phyloP scores from a whole-genome alignment of 2,113 vertebrate genomes.

The Plecotus auritus region DNA sequence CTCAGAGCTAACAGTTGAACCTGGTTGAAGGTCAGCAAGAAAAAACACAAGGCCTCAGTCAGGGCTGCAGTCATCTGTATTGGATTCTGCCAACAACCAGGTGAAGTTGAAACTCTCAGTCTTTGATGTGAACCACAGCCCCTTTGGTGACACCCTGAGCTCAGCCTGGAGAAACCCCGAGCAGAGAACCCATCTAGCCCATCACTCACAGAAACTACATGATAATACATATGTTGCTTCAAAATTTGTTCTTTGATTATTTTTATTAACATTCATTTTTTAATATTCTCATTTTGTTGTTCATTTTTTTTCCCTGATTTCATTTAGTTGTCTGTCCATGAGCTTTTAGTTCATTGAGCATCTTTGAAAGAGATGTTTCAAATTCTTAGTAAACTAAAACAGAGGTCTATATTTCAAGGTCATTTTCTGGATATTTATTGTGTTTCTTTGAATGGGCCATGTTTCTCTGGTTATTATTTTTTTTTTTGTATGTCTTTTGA shows the following conservation, averaged over 20 bases:
- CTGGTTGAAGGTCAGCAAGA: background rate
- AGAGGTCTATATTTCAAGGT: background rate
- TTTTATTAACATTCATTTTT: background rate
- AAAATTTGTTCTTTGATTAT: background rate
- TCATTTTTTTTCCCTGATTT: background rate
- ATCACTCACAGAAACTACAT: accelerated
- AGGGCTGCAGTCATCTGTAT: accelerated
- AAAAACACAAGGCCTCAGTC: background rate
- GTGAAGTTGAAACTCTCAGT: background rate
- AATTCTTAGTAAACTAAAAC: background rate
- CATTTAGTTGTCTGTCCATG: background rate
- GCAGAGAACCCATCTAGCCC: accelerated
- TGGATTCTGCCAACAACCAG: background rate
- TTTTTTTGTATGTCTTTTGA: background rate
- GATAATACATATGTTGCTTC: background rate
- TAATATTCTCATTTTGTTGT: background rate
- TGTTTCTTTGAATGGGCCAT: background rate
- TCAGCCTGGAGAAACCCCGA: background rate
- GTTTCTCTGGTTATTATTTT: background rate
- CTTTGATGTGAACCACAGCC: background rate
- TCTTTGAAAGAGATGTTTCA: background rate
- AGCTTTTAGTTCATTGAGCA: background rate
- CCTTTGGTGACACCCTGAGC: no score
- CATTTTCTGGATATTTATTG: background rate
- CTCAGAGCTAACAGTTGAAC: background rate